A percentile compares a stretch with the other conserved stretches of the same genome.
phyloP scores from a whole-genome alignment of 2,888 invertebrate species.

The Dorcus hopei region DNA sequence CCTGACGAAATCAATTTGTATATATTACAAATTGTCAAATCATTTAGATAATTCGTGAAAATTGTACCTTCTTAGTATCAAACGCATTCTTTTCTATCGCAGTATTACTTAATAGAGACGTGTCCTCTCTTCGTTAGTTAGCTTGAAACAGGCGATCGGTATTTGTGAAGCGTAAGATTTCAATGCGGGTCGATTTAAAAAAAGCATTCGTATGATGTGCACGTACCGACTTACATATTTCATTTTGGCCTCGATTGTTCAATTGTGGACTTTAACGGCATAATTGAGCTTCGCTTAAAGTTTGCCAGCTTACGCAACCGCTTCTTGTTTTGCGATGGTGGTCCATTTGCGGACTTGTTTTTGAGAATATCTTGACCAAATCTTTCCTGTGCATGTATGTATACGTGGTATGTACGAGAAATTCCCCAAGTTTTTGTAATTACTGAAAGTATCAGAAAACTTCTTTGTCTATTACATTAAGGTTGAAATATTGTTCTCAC shows the following conservation, averaged over 20 bases:
- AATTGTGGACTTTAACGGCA: constrained; percentile 2
- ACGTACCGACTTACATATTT: constrained; percentile 2
- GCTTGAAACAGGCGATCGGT: not conserved
- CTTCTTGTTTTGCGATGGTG: not conserved
- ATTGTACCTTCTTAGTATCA: not conserved
- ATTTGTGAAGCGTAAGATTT: not conserved
- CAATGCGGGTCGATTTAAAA: not conserved
- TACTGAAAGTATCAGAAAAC: no score
- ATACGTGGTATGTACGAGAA: no score
- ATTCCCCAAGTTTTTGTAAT: no score
- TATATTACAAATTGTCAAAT: no score
- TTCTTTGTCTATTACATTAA: no score
- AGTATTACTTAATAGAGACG: constrained; percentile 1
- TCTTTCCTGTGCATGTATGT: no score
- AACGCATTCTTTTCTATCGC: not conserved
- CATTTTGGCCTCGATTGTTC: constrained; percentile 2
- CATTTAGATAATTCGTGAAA: no score
- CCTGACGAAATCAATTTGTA: no score
- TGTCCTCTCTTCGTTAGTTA: not conserved
- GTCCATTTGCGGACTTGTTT: not conserved
- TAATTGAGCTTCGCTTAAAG: constrained; percentile 1
- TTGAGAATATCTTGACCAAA: no score
- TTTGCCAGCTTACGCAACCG: not conserved
- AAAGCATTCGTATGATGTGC: constrained; percentile 1
- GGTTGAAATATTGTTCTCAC: no score